Conservation (phyloP, 2,888 invertebrate genomes). For the Leptura quadrifasciata region DNA sequence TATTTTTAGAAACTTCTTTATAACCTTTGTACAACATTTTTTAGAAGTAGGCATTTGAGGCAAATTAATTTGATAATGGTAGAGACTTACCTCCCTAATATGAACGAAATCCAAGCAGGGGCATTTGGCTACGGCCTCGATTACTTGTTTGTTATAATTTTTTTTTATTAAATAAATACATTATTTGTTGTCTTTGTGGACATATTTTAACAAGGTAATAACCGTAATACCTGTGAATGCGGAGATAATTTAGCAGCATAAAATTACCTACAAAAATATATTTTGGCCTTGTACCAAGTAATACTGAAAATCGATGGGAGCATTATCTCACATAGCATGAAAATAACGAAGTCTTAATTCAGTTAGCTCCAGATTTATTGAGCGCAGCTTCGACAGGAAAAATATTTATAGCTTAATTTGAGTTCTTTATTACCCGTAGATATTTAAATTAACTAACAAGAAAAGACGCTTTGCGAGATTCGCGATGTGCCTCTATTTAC, state of each 20-base stretch:
- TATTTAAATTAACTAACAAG: slow-evolving; percentile 66
- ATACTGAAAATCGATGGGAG: slow-evolving; percentile 45
- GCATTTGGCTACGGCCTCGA: too few relatives aligned
- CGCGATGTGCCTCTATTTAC: slow-evolving; percentile 38
- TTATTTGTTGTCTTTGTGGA: neutral
- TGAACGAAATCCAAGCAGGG: too few relatives aligned
- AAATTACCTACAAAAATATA: slow-evolving; percentile 23
- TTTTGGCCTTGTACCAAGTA: slow-evolving; percentile 20
- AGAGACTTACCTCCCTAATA: too few relatives aligned
- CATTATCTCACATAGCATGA: slow-evolving; percentile 48
- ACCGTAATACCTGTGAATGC: neutral
- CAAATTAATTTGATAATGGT: too few relatives aligned
- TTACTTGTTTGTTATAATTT: too few relatives aligned
- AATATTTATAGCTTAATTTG: slow-evolving; percentile 72
- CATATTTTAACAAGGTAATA: neutral
- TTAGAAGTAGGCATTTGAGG: too few relatives aligned
- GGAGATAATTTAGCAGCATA: neutral
- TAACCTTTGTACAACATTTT: too few relatives aligned
- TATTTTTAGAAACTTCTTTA: too few relatives aligned
- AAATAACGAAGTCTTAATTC: slow-evolving; percentile 60
- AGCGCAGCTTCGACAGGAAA: slow-evolving; percentile 70
- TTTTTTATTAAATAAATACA: too few relatives aligned
- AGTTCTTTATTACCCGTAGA: slow-evolving; percentile 68
- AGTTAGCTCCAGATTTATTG: slow-evolving; percentile 70
- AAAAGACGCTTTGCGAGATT: slow-evolving; percentile 32